Conservation (phyloP, 2,888 invertebrate species). For the Tipula confusa region DNA sequence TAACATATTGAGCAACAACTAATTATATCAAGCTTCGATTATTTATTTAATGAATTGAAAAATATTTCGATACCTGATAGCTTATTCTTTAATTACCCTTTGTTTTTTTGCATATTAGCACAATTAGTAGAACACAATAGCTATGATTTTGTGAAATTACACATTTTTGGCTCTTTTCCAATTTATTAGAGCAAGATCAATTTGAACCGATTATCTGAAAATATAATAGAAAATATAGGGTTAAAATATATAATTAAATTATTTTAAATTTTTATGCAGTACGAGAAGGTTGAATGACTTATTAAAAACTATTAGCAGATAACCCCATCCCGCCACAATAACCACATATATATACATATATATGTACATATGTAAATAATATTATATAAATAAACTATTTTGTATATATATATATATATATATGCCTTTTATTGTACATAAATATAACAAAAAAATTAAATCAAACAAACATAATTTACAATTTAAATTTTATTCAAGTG, state of each 20-base stretch:
- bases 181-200: too few species aligned
- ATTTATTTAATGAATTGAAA: too few species aligned
- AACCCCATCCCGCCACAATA: not conserved
- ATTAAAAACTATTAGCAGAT: not conserved
- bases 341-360: not conserved
- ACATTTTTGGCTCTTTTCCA: too few species aligned
- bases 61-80: too few species aligned
- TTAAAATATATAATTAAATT: not conserved
- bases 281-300: not conserved
- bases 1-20: too few species aligned
- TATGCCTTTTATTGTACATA: not conserved
- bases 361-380: not conserved
- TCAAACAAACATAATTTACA: slow-evolving; percentile 25
- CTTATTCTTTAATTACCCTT: too few species aligned
- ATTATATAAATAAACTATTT: not conserved
- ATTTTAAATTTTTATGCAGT: not conserved
- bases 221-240: not conserved
- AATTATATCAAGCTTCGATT: too few species aligned
- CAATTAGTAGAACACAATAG: too few species aligned
- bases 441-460: not conserved
- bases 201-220: too few species aligned
- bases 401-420: not conserved
- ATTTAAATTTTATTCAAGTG: slow-evolving; percentile 20
- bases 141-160: too few species aligned
- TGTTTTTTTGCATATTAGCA: too few species aligned